Evolutionary conservation across 2,888 invertebrate species (phyloP).

Genomic region (Unio pictorum): DNA sequence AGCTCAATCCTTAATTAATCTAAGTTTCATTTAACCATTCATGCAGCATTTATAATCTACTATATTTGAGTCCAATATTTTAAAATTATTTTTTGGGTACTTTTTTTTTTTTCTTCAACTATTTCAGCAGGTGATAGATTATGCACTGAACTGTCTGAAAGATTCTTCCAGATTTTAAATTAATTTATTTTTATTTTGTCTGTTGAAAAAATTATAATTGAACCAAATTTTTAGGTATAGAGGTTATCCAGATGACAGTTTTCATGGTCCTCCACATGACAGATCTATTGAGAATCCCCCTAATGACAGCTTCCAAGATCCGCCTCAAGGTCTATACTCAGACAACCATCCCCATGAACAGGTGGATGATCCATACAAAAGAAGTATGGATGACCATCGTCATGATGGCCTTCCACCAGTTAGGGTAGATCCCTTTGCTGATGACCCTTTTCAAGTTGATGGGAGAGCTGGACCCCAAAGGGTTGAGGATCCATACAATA

Average conservation of each 20-base stretch:
- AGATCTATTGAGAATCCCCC: conserved; percentile 27
- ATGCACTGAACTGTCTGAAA: too few species aligned
- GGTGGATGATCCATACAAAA: conserved; percentile 3
- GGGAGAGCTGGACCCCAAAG: conserved; percentile 31
- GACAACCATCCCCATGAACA: conserved; percentile 1
- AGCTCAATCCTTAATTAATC: too few species aligned
- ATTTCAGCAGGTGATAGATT: too few species aligned
- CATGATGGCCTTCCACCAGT: conserved; percentile 61
- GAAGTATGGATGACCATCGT: conserved; percentile 25
- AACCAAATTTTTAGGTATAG: conserved; percentile 15
- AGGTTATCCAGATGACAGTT: conserved; percentile 30
- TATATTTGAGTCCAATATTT: too few species aligned
- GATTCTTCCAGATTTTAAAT: too few species aligned
- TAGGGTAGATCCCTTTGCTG: conserved; percentile 60
- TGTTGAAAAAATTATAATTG: too few species aligned
- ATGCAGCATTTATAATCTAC: too few species aligned
- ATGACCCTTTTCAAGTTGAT: conserved; percentile 60
- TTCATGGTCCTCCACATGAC: conserved; percentile 35
- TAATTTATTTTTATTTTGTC: too few species aligned
- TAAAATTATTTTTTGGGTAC: too few species aligned
- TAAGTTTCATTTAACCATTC: too few species aligned
- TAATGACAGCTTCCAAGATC: conserved; percentile 23
- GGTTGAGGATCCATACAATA: conserved; percentile 43
- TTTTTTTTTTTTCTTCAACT: too few species aligned
- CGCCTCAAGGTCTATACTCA: conserved; percentile 23